Base-by-base conservation (phyloP, 2,113 vertebrate species). In the Catagonus wagneri region DNA sequence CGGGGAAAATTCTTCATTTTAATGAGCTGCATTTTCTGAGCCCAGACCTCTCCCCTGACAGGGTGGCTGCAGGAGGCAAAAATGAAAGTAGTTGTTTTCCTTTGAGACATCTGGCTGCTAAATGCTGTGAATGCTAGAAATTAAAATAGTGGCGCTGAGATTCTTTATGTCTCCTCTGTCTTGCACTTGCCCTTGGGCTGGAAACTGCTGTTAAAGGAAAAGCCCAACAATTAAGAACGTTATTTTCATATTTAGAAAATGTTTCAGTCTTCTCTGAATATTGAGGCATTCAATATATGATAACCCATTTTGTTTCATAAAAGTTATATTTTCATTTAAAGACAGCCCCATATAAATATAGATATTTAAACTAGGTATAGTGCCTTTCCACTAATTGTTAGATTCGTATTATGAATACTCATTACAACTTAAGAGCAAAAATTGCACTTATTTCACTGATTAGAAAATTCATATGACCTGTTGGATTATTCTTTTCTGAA, bases 1-100 rank as follows among this genome's bases (percentile, higher is more conserved):
- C 88, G 3, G 36, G 72, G 88, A 95, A 97, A 98, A 96, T 96
- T 98, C 54, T 96, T 98, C 94, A 96, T 86, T 97, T 95, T 98
- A 96, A 95, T 96, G 86, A 97, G 88, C 86, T 94, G 90, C 69
- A 7, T 96, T 98, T 98, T 97, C 94, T 69, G 85, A 97, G 97
- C 90, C 83, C 76, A 89, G 88, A 87, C 71, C 74, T 96, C 71
- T 90, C 80, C 96, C 71, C 61, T 86, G 94, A 91, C 98, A 96
- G 93, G 74, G 86, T 93, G 95, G 80, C 90, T 97, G 90, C 87
- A 95, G 96, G 97, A 98, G 93, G 96, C 93, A 97, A 74, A 96
- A 93, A 97, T 93, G 96, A 97, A 98, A 98, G 95, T 78, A 86
- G 78, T 78, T 96, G 94, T 58, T 96, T 63, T 87, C 95, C 90